phyloP scores from a whole-genome alignment of 2,888 invertebrate species.

The Epirrhoe alternata region DNA sequence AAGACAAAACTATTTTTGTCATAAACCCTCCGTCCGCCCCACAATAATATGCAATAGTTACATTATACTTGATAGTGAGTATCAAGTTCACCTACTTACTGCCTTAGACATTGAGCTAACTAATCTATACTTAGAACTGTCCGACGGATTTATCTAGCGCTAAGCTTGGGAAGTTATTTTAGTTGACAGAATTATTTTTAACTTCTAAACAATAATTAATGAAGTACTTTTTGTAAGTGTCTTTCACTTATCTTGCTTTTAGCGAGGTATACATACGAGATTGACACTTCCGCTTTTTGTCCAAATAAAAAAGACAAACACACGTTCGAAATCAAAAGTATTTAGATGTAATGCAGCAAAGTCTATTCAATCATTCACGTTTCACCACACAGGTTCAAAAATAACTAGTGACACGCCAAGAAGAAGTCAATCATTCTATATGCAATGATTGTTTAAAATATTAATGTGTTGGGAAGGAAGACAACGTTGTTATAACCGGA shows the following conservation, averaged over 20 bases:
- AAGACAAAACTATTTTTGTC: background rate
- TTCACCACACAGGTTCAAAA: no score
- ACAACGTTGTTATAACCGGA: background rate
- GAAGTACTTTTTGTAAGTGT: background rate
- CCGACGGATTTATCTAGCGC: background rate
- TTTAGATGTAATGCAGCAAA: no score
- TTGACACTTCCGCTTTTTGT: no score
- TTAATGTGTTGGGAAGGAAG: no score
- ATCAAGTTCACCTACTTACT: conserved; percentile 1
- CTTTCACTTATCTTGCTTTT: background rate
- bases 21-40: background rate
- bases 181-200: background rate
- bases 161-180: background rate
- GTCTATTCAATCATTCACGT: no score
- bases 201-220: background rate
- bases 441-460: no score
- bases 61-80: background rate
- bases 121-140: background rate
- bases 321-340: no score
- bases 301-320: no score
- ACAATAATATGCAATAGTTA: background rate
- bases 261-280: no score
- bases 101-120: background rate
- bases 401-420: no score
- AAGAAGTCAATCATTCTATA: no score